Evolutionary conservation across 2,113 vertebrate species (phyloP), one percentile per base, ranked within the genome.

Genomic region (Lophochroa leadbeateri): DNA sequence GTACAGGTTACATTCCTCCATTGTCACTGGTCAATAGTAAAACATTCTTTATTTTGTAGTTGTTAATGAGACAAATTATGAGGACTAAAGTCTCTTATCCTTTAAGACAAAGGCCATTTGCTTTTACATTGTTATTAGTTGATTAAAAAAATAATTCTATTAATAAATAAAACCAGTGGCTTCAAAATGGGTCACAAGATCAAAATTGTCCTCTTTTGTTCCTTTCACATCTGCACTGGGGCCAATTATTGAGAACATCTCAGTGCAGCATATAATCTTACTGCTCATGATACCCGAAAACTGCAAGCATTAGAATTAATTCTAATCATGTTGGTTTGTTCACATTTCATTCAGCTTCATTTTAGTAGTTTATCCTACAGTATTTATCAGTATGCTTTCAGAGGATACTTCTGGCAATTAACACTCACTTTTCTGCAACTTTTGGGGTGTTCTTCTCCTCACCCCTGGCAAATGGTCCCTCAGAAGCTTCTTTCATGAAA

Each of bases 361-460:
- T 89, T 64, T 20, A 78, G 43, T 15, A 37, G 9, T 25, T 81
- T 21, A 58, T 55, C 71, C 27, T 15, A 50, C 29, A 84, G 15
- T 27, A 47, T 74, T 90, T 57, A 7, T 67, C 72, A 88, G 9
- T 33, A 78, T 11, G 23, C 25, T 58, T 82, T 79, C 58, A 33
- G 31, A 84, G 29, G 29, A 57, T 33, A 44, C 8, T 77, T 16
- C 33, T 75, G 60, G 50, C 86, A 69, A 85, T 17, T 6, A 33
- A 37, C 31, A 96, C 99, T 98, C 97, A 99, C 99, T 99, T 99
- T 97, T 99, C 99, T 83, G 98, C 96, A 84, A 98, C 97, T 98
- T 99, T 99, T 61, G 99, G 99, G n/a, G 98, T 98, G 71, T 98
- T 99, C 98, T 99, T 99, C 97, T 99, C 99, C 97, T 99, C 99